Conservation (phyloP, 2,888 invertebrate species). For the Drosophila sordidula region DNA sequence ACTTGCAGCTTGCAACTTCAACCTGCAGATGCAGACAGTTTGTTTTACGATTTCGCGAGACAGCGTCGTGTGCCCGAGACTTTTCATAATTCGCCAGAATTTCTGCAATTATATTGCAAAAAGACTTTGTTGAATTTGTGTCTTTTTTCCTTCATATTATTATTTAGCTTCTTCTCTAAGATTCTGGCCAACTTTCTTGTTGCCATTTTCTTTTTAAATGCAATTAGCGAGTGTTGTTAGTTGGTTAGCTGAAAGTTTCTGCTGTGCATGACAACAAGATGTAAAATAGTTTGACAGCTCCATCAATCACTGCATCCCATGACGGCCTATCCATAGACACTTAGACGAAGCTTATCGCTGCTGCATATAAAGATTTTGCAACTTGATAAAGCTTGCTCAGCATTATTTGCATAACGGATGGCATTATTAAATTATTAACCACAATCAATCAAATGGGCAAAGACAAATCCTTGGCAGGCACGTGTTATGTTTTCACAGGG, state of each 20-base stretch:
- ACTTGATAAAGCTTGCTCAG: background rate
- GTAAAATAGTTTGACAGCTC: slow-evolving; percentile 11
- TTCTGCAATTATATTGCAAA: slow-evolving; percentile 54
- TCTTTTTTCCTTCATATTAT: background rate
- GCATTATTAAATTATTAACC: slow-evolving; percentile 7
- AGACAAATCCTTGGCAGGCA: slow-evolving; percentile 7
- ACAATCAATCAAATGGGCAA: slow-evolving; percentile 32
- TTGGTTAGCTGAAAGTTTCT: slow-evolving; percentile 22
- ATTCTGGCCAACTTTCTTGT: slow-evolving; percentile 17
- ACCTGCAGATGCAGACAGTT: slow-evolving; percentile 52
- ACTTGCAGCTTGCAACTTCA: slow-evolving; percentile 10
- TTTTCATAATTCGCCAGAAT: slow-evolving; percentile 46
- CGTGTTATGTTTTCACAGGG: background rate
- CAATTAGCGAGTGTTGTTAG: slow-evolving; percentile 29
- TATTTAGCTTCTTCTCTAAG: slow-evolving; percentile 9
- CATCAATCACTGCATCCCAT: slow-evolving; percentile 42
- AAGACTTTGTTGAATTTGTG: slow-evolving; percentile 17
- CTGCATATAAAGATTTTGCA: background rate
- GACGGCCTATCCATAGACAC: slow-evolving; percentile 8
- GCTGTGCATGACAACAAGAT: slow-evolving; percentile 12
- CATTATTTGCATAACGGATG: slow-evolving; percentile 5
- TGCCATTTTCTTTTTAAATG: slow-evolving; percentile 5
- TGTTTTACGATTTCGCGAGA: slow-evolving; percentile 58
- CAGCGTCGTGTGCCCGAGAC: background rate
- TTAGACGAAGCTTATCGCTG: slow-evolving; percentile 7